These are phyloP conservation scores for Cephus pygmeus DNA, from an alignment of 2,888 invertebrate genomes.

Conservation along the genomic window DNA sequence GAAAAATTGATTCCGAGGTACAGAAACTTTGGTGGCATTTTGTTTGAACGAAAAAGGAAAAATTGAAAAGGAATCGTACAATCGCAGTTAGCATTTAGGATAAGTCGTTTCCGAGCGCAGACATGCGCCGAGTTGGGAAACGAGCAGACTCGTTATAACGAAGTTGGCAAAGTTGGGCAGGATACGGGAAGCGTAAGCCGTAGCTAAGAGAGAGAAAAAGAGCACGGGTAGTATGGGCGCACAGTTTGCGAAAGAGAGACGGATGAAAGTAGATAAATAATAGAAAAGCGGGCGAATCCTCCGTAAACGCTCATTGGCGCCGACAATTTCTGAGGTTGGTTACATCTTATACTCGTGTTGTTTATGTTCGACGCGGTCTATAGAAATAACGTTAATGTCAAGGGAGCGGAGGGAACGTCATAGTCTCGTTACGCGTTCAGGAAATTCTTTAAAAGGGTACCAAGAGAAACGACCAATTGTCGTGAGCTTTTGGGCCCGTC, in stretches of 20 bases:
- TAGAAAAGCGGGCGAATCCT: background rate
- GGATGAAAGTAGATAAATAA: background rate
- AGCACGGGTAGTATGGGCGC: too few relatives aligned
- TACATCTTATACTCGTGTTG: background rate
- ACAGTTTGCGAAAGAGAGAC: background rate
- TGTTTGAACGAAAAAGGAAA: background rate
- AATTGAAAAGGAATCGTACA: background rate
- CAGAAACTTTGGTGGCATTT: background rate
- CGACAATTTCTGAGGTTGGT: background rate
- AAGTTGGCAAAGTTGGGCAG: background rate
- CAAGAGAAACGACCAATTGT: background rate
- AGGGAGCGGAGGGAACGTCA: background rate
- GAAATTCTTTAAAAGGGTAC: background rate
- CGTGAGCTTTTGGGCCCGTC: slow-evolving; percentile 7
- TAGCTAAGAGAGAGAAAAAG: background rate
- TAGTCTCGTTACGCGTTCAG: background rate
- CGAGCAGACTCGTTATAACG: background rate
- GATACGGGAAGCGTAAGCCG: background rate
- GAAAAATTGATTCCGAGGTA: background rate
- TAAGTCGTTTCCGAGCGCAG: background rate
- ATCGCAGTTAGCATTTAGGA: background rate
- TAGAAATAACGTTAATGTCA: background rate
- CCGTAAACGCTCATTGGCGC: background rate
- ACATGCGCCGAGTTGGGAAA: background rate
- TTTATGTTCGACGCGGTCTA: background rate